Percentiles rank a stretch among this genome's conserved stretches.
Conservation (phyloP, 2,113 vertebrate species). For the Etheostoma cragini region DNA sequence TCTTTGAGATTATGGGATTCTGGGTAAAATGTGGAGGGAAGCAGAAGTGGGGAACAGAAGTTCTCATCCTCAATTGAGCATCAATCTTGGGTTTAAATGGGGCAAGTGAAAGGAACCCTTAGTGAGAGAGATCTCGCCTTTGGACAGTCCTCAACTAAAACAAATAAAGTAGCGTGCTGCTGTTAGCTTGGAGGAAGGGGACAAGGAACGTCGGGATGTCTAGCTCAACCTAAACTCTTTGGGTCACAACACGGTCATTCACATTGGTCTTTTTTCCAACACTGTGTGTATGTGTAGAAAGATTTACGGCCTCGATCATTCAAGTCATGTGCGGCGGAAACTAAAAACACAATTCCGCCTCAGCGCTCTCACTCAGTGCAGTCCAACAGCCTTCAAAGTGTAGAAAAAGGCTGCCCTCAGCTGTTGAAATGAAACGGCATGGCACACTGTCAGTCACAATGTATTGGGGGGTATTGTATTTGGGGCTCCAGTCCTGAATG, state of each 20-base stretch:
- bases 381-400: conserved; percentile 66
- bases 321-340: neutral
- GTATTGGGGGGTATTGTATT: neutral
- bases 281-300: conserved; percentile 13
- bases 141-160: conserved; percentile 41
- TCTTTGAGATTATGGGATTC: neutral
- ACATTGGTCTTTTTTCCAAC: conserved; percentile 1
- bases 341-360: neutral
- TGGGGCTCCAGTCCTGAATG: too few species aligned
- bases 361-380: neutral
- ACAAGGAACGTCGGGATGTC: conserved; percentile 6
- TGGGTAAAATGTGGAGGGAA: conserved; percentile 12
- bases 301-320: neutral
- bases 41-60: conserved; percentile 4
- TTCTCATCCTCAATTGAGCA: conserved; percentile 46
- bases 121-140: conserved; percentile 46
- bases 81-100: conserved; percentile 50
- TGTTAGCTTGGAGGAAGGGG: conserved; percentile 19
- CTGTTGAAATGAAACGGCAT: conserved; percentile 53
- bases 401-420: conserved; percentile 90
- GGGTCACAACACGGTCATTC: conserved; percentile 17
- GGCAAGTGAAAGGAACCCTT: conserved; percentile 36
- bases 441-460: neutral
- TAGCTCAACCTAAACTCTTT: conserved; percentile 11
- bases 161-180: conserved; percentile 36